phyloP scores from a whole-genome alignment of 2,888 invertebrate species.

The Tiliacea aurago region DNA sequence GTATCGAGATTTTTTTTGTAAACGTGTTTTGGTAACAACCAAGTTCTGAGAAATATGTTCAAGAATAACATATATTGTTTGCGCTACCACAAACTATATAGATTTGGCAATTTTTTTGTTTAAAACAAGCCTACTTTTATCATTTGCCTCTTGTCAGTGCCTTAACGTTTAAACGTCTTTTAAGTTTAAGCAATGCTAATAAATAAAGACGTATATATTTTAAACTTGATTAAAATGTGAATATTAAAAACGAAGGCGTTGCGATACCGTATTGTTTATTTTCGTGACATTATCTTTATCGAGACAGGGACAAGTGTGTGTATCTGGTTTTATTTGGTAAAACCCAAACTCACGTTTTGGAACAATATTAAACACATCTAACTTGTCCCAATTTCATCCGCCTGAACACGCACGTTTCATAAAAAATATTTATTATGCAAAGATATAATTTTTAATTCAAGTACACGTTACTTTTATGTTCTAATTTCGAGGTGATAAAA shows the following conservation, averaged over 20 bases:
- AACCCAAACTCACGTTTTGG: slow-evolving; percentile 10
- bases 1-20: too few species aligned
- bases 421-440: slow-evolving; percentile 35
- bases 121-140: too few species aligned
- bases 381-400: slow-evolving; percentile 21
- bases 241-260: neutral
- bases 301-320: slow-evolving; percentile 15
- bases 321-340: neutral
- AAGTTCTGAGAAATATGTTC: too few species aligned
- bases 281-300: slow-evolving; percentile 22
- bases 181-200: neutral
- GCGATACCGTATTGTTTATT: slow-evolving; percentile 4
- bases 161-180: too few species aligned
- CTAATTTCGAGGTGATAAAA: slow-evolving; percentile 27
- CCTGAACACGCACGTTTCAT: slow-evolving; percentile 32
- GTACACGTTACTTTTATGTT: slow-evolving; percentile 23
- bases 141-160: too few species aligned
- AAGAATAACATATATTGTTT: too few species aligned
- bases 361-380: slow-evolving; percentile 18
- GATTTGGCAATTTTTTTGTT: too few species aligned
- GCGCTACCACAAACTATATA: too few species aligned
- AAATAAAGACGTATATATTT: neutral
- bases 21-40: too few species aligned
- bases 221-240: neutral
- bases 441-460: slow-evolving; percentile 30